phyloP scores from a whole-genome alignment of 2,888 invertebrate species.

The Hedya salicella region DNA sequence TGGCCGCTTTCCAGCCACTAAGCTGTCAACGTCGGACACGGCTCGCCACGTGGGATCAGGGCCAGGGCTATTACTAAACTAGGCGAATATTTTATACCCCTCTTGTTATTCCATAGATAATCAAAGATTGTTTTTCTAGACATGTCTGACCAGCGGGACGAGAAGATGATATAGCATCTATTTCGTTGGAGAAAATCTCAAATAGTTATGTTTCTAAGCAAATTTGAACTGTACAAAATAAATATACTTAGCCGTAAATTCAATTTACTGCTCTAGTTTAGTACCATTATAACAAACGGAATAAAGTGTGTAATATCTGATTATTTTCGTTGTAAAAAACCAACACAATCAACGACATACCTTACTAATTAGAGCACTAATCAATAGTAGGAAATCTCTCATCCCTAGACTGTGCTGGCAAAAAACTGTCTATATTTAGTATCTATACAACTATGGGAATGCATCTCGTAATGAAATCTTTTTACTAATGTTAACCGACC shows the following conservation, averaged over 20 bases:
- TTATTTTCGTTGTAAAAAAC: not conserved
- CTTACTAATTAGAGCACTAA: slow-evolving; percentile 36
- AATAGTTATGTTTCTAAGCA: no score
- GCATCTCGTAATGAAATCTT: slow-evolving; percentile 71
- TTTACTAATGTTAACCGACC: slow-evolving; percentile 67
- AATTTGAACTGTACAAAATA: not conserved
- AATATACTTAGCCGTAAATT: not conserved
- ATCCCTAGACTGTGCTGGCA: slow-evolving; percentile 54
- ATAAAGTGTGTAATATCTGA: not conserved
- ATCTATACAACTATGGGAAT: slow-evolving; percentile 69
- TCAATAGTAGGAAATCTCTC: slow-evolving; percentile 49
- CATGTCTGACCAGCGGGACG: no score
- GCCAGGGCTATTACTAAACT: slow-evolving; percentile 33
- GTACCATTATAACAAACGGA: not conserved
- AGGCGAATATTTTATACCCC: slow-evolving; percentile 3
- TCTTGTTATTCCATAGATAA: not conserved
- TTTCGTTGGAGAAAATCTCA: no score
- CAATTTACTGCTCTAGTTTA: not conserved
- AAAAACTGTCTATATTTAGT: slow-evolving; percentile 60
- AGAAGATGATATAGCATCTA: no score
- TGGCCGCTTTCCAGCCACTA: slow-evolving; percentile 68
- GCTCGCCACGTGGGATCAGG: slow-evolving; percentile 67
- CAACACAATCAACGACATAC: slow-evolving; percentile 19
- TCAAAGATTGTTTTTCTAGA: not conserved
- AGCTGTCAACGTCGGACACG: slow-evolving; percentile 65